Evolutionary conservation across 2,797 vertebrate species (phyloP).

Genomic region (Poecile montanus): DNA sequence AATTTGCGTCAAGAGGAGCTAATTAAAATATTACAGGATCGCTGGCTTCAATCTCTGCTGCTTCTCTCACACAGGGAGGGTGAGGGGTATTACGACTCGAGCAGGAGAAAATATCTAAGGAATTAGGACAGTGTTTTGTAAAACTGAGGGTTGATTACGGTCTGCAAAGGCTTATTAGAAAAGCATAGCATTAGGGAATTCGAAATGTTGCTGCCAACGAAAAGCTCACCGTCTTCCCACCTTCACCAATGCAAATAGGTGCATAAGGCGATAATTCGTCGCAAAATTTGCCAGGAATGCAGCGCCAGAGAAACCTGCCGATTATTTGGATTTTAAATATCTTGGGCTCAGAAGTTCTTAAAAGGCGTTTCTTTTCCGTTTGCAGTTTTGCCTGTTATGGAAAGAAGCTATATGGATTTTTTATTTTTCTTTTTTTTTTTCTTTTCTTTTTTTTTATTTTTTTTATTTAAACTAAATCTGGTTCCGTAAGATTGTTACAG

Average conservation of each 20-base stretch:
- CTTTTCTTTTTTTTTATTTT: no score
- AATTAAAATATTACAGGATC: constrained; percentile 45
- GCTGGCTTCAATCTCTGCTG: not conserved
- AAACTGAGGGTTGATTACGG: not conserved
- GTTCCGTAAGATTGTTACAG: not conserved
- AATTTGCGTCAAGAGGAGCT: constrained; percentile 13
- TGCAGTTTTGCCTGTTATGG: not conserved
- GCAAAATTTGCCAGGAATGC: not conserved
- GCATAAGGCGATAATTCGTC: not conserved
- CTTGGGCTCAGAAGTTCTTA: not conserved
- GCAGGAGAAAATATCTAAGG: not conserved
- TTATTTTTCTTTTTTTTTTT: no score
- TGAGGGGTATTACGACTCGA: not conserved
- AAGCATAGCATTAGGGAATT: not conserved
- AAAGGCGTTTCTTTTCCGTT: not conserved
- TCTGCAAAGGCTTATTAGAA: not conserved
- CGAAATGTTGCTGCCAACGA: not conserved
- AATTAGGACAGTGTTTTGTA: not conserved
- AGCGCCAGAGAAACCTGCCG: not conserved
- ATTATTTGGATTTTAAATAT: not conserved
- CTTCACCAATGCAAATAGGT: not conserved
- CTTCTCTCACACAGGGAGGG: not conserved
- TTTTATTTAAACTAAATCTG: not conserved
- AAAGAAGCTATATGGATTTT: not conserved
- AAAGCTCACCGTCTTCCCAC: not conserved